Conservation (phyloP, 2,797 vertebrate species). For the Distichodus sexfasciatus region DNA sequence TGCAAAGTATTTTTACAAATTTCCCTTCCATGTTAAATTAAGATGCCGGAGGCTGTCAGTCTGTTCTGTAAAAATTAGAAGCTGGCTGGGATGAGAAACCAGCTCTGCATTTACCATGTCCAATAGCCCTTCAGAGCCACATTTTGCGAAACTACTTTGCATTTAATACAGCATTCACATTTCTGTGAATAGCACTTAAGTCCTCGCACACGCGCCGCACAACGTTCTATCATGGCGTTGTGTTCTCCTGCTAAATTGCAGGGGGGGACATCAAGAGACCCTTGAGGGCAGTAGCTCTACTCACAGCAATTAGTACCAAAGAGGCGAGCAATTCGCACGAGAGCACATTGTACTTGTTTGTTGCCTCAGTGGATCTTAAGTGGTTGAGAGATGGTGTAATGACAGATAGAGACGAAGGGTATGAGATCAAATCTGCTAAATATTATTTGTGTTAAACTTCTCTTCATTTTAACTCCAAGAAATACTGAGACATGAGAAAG, state of each 20-base stretch:
- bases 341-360: neutral
- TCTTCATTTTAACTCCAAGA: too few relatives aligned
- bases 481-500: too few relatives aligned
- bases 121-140: slow-evolving; percentile 13
- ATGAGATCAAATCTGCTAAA: too few relatives aligned
- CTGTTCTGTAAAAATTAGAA: slow-evolving; percentile 16
- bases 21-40: slow-evolving; percentile 33
- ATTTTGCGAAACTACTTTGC: slow-evolving; percentile 16
- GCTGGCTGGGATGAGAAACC: slow-evolving; percentile 12
- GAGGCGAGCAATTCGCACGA: slow-evolving; percentile 11
- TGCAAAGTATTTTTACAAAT: neutral
- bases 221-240: neutral
- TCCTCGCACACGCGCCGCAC: neutral
- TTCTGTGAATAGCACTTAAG: slow-evolving; percentile 8
- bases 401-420: neutral
- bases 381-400: neutral
- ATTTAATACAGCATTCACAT: slow-evolving; percentile 16
- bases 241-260: slow-evolving; percentile 17
- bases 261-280: neutral
- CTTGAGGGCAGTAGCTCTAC: neutral
- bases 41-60: slow-evolving; percentile 27
- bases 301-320: slow-evolving; percentile 17
- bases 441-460: too few relatives aligned
- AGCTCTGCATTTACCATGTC: slow-evolving; percentile 9
- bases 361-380: neutral